Base-by-base conservation (phyloP, 2,888 invertebrate genomes). In the Drosophila leonis region DNA sequence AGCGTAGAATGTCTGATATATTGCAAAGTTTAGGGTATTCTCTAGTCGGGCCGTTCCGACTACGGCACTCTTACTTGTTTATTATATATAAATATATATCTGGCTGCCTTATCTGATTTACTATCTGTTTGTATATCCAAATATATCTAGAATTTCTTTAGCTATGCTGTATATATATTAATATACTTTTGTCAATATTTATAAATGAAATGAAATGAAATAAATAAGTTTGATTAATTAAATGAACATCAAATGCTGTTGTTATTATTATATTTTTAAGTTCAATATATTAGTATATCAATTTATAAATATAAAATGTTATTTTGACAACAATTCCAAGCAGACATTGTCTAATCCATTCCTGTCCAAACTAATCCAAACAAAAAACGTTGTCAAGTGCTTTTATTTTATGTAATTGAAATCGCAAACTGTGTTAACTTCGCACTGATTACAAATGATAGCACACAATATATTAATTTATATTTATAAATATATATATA, bases 401-500 rank as follows among this genome's bases (percentile, higher is more conserved):
- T 37, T 27, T n/a, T n/a, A 18, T 39, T 13, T 46, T 5, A n/a
- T 20, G 29, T 60, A 60, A 37, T 49, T 49, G 49, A 49, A 60
- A 49, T 59, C 12, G 10, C 44, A 63, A 46, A n/a, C 35, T n/a
- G 15, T 9, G 20, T 35, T 33, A 31, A 10, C 56, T 44, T 13
- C 29, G 29, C 44, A 61, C 12, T 56, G 29, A 46, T 52, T 33
- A 35, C 49, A 59, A 68, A 18, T 44, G 42, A 48, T 20, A 10
- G 9, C 41, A 39, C 48, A 57, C 46, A 62, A 71, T 49, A 71
- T 49, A 72, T 59, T 55, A 27, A 72, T 65, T 44, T 51, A 48
- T 57, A 13, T 44, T 12, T 35, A 29, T 24, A n/a, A n/a, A 18
- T 29, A 15, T 29, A 12, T 10, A 20, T 20, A 8, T 55, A 12